phyloP scores from a whole-genome alignment of 1,140 invertebrate genomes.

The Dysdera silvatica region DNA sequence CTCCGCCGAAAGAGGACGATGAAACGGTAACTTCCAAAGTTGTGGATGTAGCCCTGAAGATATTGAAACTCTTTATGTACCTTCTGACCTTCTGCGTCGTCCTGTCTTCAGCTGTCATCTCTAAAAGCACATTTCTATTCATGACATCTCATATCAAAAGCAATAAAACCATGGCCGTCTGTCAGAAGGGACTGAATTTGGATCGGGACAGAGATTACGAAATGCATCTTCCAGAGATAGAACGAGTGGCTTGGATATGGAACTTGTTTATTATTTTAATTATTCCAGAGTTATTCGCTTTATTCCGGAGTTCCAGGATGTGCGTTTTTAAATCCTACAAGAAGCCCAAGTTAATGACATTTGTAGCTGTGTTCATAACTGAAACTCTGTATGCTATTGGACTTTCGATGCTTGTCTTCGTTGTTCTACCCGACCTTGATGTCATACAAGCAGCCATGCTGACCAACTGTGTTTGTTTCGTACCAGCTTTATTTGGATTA shows the following conservation, averaged over 20 bases:
- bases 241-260: constrained; percentile 88
- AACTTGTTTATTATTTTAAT: constrained; percentile 74
- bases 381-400: constrained; percentile 45
- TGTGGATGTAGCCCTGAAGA: constrained; percentile 34
- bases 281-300: constrained; percentile 76
- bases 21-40: constrained; percentile 40
- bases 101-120: constrained; percentile 38
- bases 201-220: constrained; percentile 34
- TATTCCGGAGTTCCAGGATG: constrained; percentile 75
- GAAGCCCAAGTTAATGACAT: constrained; percentile 28
- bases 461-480: constrained; percentile 41
- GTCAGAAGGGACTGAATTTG: constrained; percentile 31
- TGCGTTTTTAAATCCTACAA: constrained; percentile 68
- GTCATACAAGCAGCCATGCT: constrained; percentile 42
- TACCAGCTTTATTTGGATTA: constrained; percentile 40
- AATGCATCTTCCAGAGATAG: constrained; percentile 50
- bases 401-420: constrained; percentile 42
- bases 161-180: constrained; percentile 29
- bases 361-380: constrained; percentile 37
- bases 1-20: constrained; percentile 75
- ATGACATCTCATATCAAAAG: constrained; percentile 44
- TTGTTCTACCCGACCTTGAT: constrained; percentile 44
- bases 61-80: constrained; percentile 40
- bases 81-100: constrained; percentile 43
- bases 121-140: constrained; percentile 42